Evolutionary conservation across 2,797 vertebrate species (phyloP).

Genomic region (Ibycter americanus): DNA sequence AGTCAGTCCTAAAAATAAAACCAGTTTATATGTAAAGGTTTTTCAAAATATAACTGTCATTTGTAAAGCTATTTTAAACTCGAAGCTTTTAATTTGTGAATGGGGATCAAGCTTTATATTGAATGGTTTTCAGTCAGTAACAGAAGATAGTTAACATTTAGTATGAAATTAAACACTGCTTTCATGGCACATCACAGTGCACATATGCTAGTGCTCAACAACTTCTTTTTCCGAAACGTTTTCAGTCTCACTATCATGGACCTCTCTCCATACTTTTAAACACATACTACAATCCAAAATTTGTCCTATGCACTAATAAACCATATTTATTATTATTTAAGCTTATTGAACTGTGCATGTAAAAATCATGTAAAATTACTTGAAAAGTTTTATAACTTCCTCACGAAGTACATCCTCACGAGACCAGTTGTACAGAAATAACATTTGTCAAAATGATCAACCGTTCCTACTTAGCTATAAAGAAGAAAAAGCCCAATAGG

Average conservation of each 20-base stretch:
- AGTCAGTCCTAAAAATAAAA: background rate
- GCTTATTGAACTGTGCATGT: background rate
- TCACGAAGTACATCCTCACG: background rate
- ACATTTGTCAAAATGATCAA: background rate
- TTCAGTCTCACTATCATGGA: background rate
- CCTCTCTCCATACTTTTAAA: background rate
- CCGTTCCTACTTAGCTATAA: background rate
- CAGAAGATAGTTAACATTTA: background rate
- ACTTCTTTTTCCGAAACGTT: background rate
- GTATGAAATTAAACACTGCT: background rate
- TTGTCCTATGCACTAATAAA: background rate
- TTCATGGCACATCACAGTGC: background rate
- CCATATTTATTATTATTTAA: background rate
- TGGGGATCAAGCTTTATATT: background rate
- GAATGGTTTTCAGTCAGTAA: background rate
- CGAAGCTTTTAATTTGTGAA: background rate
- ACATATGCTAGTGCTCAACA: background rate
- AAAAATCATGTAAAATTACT: background rate
- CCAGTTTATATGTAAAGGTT: background rate
- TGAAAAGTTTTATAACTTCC: background rate
- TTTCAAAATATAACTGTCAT: background rate
- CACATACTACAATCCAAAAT: background rate
- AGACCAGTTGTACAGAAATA: background rate
- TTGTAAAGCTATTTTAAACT: background rate
- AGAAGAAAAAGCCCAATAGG: background rate